Percentiles rank a stretch among this genome's conserved stretches.
Conservation (phyloP, 2,797 vertebrate genomes). For the Vireo griseus region DNA sequence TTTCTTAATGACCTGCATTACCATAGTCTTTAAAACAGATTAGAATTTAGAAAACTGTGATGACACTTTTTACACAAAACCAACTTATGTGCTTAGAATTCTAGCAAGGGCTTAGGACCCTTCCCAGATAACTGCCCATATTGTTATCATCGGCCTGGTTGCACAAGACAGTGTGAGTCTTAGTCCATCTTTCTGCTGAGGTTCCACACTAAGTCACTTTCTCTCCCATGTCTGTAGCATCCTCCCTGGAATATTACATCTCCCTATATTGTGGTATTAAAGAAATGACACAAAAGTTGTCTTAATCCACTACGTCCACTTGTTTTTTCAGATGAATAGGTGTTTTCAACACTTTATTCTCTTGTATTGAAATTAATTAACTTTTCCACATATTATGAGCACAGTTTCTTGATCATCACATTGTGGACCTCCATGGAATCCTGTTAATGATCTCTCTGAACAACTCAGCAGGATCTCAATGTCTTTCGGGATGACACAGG, state of each 20-base stretch:
- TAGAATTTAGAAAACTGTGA: background rate
- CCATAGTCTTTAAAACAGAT: background rate
- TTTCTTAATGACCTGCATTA: background rate
- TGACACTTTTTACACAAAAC: background rate
- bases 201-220: background rate
- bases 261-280: background rate
- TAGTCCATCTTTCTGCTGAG: background rate
- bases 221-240: fast-evolving
- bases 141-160: background rate
- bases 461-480: background rate
- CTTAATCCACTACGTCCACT: background rate
- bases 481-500: background rate
- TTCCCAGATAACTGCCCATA: background rate
- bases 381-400: background rate
- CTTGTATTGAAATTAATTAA: background rate
- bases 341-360: background rate
- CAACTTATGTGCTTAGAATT: background rate
- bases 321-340: background rate
- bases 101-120: background rate
- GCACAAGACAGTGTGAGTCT: background rate
- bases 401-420: background rate
- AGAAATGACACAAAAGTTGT: background rate
- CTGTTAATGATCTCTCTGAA: background rate
- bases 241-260: background rate
- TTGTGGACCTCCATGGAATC: background rate